Base-by-base conservation (phyloP, 2,888 invertebrate species). In the Yponomeuta evonymella region DNA sequence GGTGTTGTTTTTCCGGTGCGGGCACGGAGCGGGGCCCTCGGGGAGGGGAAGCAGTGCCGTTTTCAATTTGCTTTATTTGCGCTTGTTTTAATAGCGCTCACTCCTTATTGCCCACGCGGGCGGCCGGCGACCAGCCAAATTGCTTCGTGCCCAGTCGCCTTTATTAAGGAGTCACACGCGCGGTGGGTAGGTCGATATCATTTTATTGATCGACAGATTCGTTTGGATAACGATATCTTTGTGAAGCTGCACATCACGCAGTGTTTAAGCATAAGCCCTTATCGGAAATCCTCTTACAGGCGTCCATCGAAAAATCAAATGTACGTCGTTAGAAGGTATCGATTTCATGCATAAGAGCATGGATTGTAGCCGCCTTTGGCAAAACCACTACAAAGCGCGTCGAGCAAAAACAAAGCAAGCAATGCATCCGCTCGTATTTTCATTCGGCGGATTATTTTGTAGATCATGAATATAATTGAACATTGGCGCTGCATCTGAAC, bases 51-150 rank as follows among this genome's bases (percentile, higher is more conserved):
- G 77, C 81, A 84, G 87, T 87, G 83, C 85, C 88, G 84, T 89
- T 90, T 91, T 91, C 90, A 91, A 91, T 91, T 90, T 90, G 88
- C 87, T 90, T 89, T 91, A 90, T 91, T 91, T 91, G 89, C 86
- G 85, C 88, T 88, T 90, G 91, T 90, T 91, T 92, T 90, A 91
- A 91, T 91, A 90, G 91, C 87, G 86, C 84, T 85, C 86, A 84
- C 84, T 89, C 84, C 88, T 90, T 90, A 90, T 91, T 90, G 89
- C 86, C 83, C 81, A 83, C 82, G 82, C 83, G 84, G 85, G 82
- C 82, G 85, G 84, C 82, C 85, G 85, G 82, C 83, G 85, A 84
- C 82, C 85, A 84, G 80, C 88, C 89, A 89, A 90, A 91, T 90
- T 91, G 89, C 87, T 90, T 89, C 90, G 90, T 90, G 90, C 89